A percentile compares a stretch with the other conserved stretches of the same genome.
Evolutionary conservation across 37 sponge, comb jelly and placozoan species (phyloP).

Genomic region (Corticium candelabrum): DNA sequence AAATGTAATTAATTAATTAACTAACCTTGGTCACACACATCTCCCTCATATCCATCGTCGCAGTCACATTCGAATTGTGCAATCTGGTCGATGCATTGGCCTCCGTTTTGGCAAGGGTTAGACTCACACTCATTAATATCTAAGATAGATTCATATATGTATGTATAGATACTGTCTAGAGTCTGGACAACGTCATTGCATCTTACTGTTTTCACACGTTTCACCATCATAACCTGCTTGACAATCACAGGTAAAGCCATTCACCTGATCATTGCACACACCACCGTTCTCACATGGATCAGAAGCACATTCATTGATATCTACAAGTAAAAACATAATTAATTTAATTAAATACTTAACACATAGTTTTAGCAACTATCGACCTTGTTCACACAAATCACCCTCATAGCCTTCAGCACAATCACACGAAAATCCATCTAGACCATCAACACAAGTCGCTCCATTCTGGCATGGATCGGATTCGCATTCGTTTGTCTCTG

Average conservation of each 20-base stretch:
- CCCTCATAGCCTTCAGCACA: constrained; percentile 1
- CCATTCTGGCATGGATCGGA: constrained; percentile 3
- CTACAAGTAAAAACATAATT: too few relatives aligned
- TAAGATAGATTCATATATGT: too few relatives aligned
- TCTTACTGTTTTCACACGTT: neutral
- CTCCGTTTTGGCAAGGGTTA: neutral
- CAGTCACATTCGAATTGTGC: neutral
- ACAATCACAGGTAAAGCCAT: neutral
- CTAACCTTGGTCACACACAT: neutral
- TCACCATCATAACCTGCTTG: neutral
- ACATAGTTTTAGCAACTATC: neutral
- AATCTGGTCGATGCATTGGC: neutral
- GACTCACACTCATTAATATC: neutral
- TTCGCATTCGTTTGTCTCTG: neutral
- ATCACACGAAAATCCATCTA: neutral
- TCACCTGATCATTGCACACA: neutral
- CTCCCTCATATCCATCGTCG: neutral
- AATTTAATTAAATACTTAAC: too few relatives aligned
- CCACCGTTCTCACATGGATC: neutral
- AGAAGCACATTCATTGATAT: neutral
- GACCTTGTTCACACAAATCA: neutral
- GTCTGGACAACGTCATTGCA: too few relatives aligned
- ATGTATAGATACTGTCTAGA: too few relatives aligned
- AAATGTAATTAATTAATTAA: too few relatives aligned
- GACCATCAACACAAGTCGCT: neutral